Evolutionary conservation across 2,797 vertebrate species (phyloP).

Genomic region (Enteromius mattozi): DNA sequence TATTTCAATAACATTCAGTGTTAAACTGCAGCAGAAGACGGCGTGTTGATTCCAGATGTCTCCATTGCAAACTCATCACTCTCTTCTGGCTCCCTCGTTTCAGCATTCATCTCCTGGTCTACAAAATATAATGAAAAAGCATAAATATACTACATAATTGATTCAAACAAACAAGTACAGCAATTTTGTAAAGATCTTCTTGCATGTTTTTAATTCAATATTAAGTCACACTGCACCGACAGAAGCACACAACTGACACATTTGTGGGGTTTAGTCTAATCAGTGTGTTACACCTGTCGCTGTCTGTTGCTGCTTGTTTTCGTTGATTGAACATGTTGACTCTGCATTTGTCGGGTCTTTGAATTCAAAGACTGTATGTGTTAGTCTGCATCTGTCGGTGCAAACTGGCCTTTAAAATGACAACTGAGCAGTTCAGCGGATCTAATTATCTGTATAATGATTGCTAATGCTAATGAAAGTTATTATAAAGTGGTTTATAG

Average conservation of each 20-base stretch:
- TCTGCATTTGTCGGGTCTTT: neutral
- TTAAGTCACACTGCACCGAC: neutral
- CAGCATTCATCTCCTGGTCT: constrained; percentile 65
- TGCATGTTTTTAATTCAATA: neutral
- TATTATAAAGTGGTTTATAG: neutral
- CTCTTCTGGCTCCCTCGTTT: constrained; percentile 73
- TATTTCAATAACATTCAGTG: neutral
- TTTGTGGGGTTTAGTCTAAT: neutral
- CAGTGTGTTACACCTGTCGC: neutral
- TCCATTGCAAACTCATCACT: constrained; percentile 76
- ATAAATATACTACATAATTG: neutral
- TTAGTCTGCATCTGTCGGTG: neutral
- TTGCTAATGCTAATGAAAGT: neutral
- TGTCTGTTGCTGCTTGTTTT: neutral
- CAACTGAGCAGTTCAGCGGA: neutral
- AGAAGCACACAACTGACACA: neutral
- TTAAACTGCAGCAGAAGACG: neutral
- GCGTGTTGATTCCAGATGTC: neutral
- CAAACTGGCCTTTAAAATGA: neutral
- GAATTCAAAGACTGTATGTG: neutral
- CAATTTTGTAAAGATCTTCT: neutral
- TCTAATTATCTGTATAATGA: neutral
- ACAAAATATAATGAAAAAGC: constrained; percentile 26
- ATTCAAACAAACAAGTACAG: neutral
- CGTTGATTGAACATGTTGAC: neutral